Evolutionary conservation across 1,140 invertebrate species (phyloP).

Genomic region (Drosophila asahinai): DNA sequence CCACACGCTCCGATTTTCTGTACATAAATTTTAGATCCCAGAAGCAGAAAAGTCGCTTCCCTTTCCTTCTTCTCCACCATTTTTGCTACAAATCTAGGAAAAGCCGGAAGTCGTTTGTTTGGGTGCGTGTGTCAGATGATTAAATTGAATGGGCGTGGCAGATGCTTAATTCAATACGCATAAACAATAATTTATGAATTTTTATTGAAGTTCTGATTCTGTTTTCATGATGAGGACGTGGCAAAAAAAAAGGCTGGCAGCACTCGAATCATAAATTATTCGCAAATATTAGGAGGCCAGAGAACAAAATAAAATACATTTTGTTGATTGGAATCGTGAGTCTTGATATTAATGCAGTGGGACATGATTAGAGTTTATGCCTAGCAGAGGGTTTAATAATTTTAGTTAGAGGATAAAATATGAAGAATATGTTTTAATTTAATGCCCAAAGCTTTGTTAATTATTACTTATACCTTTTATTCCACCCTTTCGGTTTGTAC

Average conservation of each 20-base stretch:
- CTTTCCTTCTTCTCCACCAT: neutral
- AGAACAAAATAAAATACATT: constrained; percentile 30
- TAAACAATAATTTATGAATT: constrained; percentile 52
- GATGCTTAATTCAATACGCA: constrained; percentile 52
- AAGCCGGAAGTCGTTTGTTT: neutral
- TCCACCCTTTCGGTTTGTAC: neutral
- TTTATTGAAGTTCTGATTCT: constrained; percentile 35
- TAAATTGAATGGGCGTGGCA: constrained; percentile 29
- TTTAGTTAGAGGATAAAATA: too few species aligned
- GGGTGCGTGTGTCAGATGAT: constrained; percentile 14
- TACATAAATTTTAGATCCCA: constrained; percentile 41
- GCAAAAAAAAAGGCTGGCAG: neutral
- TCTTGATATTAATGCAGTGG: neutral
- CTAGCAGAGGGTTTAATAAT: too few species aligned
- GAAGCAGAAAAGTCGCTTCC: constrained; percentile 4
- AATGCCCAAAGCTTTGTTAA: neutral
- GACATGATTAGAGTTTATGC: neutral
- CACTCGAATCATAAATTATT: constrained; percentile 34
- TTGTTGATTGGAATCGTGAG: neutral
- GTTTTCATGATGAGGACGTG: constrained; percentile 18
- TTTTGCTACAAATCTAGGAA: constrained; percentile 12
- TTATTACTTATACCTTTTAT: neutral
- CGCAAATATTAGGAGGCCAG: neutral
- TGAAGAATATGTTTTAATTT: neutral
- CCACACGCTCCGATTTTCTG: neutral